Conservation (phyloP, 2,888 invertebrate species). For the Cheilosia impressa region DNA sequence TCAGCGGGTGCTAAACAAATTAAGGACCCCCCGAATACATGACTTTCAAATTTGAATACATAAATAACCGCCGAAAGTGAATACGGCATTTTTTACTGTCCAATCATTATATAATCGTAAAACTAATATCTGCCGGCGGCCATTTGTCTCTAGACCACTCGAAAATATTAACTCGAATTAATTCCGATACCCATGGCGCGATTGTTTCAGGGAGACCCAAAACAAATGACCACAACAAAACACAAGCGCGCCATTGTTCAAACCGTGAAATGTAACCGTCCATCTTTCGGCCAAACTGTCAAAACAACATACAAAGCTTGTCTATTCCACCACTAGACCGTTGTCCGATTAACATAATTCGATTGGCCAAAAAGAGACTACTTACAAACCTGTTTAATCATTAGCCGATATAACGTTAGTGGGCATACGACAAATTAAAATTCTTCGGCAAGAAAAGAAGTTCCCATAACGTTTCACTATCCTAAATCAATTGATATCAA, state of each 20-base stretch:
- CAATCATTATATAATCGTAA: too few relatives aligned
- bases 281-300: constrained; percentile 33
- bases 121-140: too few relatives aligned
- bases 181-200: too few relatives aligned
- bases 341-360: constrained; percentile 34
- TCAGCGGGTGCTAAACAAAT: too few relatives aligned
- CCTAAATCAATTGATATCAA: constrained; percentile 37
- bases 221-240: too few relatives aligned
- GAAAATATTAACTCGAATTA: too few relatives aligned
- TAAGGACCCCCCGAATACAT: too few relatives aligned
- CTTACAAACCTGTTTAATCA: neutral
- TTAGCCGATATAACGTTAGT: constrained; percentile 15
- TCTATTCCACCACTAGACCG: neutral
- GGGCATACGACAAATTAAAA: constrained; percentile 28
- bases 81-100: too few relatives aligned
- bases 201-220: too few relatives aligned
- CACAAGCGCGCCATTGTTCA: neutral
- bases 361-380: constrained; percentile 16
- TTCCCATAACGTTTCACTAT: constrained; percentile 1
- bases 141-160: too few relatives aligned
- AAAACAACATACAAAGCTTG: constrained; percentile 42
- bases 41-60: too few relatives aligned
- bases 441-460: constrained; percentile 1
- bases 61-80: too few relatives aligned
- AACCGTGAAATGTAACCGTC: constrained; percentile 19